Evolutionary conservation across 2,113 vertebrate species (phyloP), one percentile per base, ranked within the genome.

Genomic region (Spilogale gracilis): DNA sequence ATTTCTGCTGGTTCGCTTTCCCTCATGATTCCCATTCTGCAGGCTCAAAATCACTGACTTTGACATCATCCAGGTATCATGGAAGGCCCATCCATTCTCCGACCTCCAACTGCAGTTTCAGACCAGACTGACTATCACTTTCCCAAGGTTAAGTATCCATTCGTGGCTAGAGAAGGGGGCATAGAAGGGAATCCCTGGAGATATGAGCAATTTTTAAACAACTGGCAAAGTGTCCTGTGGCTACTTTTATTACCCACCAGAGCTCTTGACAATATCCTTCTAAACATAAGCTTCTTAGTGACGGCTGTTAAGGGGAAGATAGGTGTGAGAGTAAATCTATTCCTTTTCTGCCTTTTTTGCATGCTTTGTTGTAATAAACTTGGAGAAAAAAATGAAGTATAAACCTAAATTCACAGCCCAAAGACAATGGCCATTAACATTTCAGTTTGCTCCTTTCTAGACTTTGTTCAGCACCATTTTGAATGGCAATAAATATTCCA

Each of bases 41-140:
- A 98, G 98, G 98, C 0, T 98, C 86, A 98, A 98, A 25, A 83
- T 94, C 67, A 78, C 97, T 90, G 94, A 95, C 56, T 96, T 98
- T 0, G 84, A 98, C 91, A 97, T 96, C 0, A 1, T 93, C 73
- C 79, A 38, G 14, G 94, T 98, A 30, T 97, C 97, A 0, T 98
- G 98, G 98, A 97, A 92, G 73, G 1, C 97, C 30, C 0, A 95
- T 7, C 81, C 0, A 0, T 95, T 97, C 27, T 2, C 43, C 0
- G 85, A 93, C 60, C 8, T 98, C 0, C 58, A 98, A 17, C 79
- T 99, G 89, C 97, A 97, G 83, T 54, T 99, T 30, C 97, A 98
- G 92, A 97, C 95, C 0, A 97, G n/a, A 94, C 30, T 98, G 74
- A 96, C 92, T 8, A 4, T 98, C 10, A 97, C 5, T 43, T 97